Evolutionary conservation across 2,113 vertebrate genomes (phyloP).

Genomic region (Pluvianellus socialis): DNA sequence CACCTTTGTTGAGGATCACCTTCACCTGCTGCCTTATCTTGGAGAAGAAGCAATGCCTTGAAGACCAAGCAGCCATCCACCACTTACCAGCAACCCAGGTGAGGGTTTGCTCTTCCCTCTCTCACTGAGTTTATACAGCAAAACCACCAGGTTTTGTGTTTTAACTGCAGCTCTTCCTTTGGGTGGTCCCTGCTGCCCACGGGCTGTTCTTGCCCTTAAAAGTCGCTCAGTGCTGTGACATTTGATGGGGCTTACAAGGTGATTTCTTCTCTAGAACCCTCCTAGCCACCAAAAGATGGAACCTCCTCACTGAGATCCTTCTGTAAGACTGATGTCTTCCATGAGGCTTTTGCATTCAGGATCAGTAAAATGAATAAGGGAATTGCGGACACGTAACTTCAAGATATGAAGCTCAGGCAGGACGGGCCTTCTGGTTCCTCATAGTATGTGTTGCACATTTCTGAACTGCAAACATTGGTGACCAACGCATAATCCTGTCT

Average conservation of each 20-base stretch:
- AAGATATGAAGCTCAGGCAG: neutral
- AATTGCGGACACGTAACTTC: neutral
- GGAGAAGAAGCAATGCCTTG: neutral
- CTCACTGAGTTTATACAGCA: neutral
- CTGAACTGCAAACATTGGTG: neutral
- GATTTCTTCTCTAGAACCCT: neutral
- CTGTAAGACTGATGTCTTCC: neutral
- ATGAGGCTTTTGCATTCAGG: neutral
- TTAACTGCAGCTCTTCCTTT: neutral
- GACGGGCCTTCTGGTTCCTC: neutral
- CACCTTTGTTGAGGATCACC: neutral
- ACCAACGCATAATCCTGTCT: fast-evolving
- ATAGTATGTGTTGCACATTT: neutral
- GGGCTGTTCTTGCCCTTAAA: neutral
- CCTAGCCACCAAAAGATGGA: neutral
- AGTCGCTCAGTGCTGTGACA: neutral
- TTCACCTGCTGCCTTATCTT: neutral
- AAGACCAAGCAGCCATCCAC: neutral
- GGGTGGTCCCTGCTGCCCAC: neutral
- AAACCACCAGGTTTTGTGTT: neutral
- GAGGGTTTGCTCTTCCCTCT: neutral
- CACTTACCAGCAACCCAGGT: neutral
- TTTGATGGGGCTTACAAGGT: neutral
- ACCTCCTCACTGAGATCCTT: neutral
- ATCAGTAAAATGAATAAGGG: neutral